Percentiles rank a stretch among this genome's conserved stretches.
Evolutionary conservation across 2,113 vertebrate genomes (phyloP).

Genomic region (Corythoichthys intestinalis): DNA sequence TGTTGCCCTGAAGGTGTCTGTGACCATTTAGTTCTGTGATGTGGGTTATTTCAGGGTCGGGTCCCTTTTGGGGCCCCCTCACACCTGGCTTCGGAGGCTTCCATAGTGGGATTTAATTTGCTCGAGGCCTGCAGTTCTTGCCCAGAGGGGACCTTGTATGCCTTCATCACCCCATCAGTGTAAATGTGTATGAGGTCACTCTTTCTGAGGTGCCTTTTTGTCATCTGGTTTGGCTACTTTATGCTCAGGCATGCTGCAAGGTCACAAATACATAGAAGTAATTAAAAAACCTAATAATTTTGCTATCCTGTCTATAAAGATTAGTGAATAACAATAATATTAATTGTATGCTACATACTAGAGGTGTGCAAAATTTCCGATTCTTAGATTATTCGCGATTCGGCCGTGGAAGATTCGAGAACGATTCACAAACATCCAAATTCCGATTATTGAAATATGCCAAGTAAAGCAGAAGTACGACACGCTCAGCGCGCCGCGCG

Average conservation of each 20-base stretch:
- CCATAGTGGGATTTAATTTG: constrained; percentile 41
- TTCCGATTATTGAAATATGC: too few species aligned
- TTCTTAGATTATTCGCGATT: too few species aligned
- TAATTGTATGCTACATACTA: not conserved
- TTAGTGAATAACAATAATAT: not conserved
- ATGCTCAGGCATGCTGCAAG: constrained; percentile 12
- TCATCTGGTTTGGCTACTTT: constrained; percentile 9
- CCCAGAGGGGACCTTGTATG: constrained; percentile 45
- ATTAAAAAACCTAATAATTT: constrained; percentile 11
- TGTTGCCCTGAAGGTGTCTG: constrained; percentile 53
- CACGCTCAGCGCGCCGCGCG: too few species aligned
- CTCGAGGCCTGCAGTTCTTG: constrained; percentile 34
- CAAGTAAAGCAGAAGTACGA: too few species aligned
- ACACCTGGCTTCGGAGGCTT: constrained; percentile 60
- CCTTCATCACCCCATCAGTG: constrained; percentile 59
- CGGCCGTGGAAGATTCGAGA: too few species aligned
- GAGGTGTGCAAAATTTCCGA: too few species aligned
- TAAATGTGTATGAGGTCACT: constrained; percentile 52
- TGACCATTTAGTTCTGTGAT: constrained; percentile 53
- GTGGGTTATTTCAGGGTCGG: constrained; percentile 37
- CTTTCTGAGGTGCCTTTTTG: constrained; percentile 39
- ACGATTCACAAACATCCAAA: too few species aligned
- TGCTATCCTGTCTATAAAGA: not conserved
- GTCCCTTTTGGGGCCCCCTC: constrained; percentile 45
- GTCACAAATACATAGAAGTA: constrained; percentile 23